Percentiles rank a stretch among this genome's conserved stretches.
phyloP scores from a whole-genome alignment of 1,140 invertebrate species.

The Brachionus plicatilis region DNA sequence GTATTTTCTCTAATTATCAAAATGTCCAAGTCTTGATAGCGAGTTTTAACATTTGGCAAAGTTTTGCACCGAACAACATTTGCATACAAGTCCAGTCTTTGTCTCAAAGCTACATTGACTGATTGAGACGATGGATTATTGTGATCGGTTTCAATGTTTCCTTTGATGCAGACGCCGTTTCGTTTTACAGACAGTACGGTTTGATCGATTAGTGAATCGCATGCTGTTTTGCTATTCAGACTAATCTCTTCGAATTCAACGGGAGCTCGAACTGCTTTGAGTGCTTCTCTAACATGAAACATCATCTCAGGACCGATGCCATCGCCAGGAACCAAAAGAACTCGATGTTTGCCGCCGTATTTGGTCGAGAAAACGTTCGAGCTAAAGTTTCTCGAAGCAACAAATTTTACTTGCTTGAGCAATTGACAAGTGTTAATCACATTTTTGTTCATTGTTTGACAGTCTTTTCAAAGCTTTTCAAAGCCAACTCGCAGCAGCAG shows the following conservation, averaged over 20 bases:
- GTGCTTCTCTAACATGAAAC: slow-evolving; percentile 84
- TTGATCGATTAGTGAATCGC: not conserved
- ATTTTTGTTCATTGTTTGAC: not conserved
- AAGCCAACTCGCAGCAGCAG: too few relatives aligned
- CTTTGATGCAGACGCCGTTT: slow-evolving; percentile 37
- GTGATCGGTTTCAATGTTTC: slow-evolving; percentile 39
- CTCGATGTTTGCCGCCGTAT: slow-evolving; percentile 36
- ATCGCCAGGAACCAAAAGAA: slow-evolving; percentile 62
- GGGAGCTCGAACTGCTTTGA: slow-evolving; percentile 63
- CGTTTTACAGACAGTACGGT: slow-evolving; percentile 21
- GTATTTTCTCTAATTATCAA: slow-evolving; percentile 96
- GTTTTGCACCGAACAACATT: slow-evolving; percentile 95
- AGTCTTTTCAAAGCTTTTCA: not conserved
- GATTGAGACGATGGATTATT: slow-evolving; percentile 17
- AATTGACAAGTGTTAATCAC: not conserved
- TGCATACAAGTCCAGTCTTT: slow-evolving; percentile 85
- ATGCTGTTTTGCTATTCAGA: not conserved
- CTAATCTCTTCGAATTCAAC: slow-evolving; percentile 58
- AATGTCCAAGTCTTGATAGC: slow-evolving; percentile 86
- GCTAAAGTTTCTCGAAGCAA: not conserved
- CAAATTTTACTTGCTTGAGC: not conserved
- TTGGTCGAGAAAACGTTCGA: slow-evolving; percentile 16
- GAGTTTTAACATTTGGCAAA: slow-evolving; percentile 77
- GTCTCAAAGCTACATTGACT: slow-evolving; percentile 52
- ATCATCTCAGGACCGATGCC: slow-evolving; percentile 95